These are phyloP conservation scores for Eriocheir sinensis DNA, from an alignment of 1,140 invertebrate genomes.

Conservation along the genomic window DNA sequence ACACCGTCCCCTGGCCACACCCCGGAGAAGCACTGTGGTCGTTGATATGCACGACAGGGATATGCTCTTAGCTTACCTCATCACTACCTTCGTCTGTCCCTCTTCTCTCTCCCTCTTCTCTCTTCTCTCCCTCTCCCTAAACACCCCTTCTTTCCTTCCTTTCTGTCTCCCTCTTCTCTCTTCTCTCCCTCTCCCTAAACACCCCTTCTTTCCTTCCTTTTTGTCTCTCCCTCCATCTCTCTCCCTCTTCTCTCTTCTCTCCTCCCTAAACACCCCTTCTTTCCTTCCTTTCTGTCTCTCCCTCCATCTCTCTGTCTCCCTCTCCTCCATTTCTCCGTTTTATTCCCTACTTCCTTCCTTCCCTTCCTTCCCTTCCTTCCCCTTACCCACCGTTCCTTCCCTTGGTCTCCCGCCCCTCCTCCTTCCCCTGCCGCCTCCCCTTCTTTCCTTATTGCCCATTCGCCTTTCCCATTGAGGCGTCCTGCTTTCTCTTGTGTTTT, in stretches of 20 bases:
- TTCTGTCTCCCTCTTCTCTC: conserved; percentile 15
- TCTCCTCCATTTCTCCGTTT: background rate
- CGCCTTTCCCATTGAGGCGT: background rate
- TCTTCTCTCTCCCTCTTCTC: conserved; percentile 29
- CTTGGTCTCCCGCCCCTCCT: background rate
- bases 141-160: background rate
- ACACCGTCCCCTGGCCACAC: conserved; percentile 3
- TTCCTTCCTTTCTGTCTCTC: conserved; percentile 54
- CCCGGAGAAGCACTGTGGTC: conserved; percentile 8
- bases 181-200: background rate
- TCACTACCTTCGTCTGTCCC: background rate
- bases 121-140: background rate
- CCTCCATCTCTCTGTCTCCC: conserved; percentile 49
- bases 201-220: background rate
- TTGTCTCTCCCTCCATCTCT: background rate
- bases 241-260: background rate
- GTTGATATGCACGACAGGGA: conserved; percentile 60
- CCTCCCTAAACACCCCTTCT: background rate
- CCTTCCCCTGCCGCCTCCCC: background rate
- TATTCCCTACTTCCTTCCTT: background rate
- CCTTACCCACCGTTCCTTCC: background rate
- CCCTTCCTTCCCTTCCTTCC: background rate
- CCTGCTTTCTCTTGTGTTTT: background rate
- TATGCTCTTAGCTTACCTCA: conserved; percentile 60
- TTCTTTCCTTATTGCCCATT: background rate